These are phyloP conservation scores for Ctenicera cuprea DNA, from an alignment of 2,888 invertebrate genomes.

Conservation along the genomic window DNA sequence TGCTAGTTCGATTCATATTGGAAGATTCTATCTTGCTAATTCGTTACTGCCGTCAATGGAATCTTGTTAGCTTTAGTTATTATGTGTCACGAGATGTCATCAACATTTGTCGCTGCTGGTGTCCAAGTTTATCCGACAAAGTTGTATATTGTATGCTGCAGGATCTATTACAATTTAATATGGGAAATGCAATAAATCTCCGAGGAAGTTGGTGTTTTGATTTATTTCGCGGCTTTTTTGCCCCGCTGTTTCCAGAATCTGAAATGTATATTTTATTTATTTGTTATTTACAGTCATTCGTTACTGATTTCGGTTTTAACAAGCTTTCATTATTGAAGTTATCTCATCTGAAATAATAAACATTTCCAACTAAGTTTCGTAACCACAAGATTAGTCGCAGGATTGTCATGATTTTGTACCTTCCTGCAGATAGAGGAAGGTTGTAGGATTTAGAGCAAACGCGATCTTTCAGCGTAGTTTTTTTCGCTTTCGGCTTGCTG, in stretches of 20 bases:
- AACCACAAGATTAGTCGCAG: no score
- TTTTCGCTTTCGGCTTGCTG: no score
- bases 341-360: no score
- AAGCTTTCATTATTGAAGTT: no score
- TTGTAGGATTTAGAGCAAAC: no score
- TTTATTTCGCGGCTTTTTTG: constrained; percentile 17
- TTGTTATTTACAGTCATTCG: no score
- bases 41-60: constrained; percentile 26
- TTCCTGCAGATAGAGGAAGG: no score
- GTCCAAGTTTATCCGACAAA: constrained; percentile 27
- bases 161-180: constrained; percentile 39
- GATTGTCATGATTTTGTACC: no score
- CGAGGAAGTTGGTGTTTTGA: constrained; percentile 14
- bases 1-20: constrained; percentile 20
- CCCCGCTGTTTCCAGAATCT: neutral
- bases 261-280: neutral
- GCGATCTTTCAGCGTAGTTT: no score
- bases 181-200: constrained; percentile 10
- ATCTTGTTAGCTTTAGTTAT: constrained; percentile 33
- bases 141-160: neutral
- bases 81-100: constrained; percentile 37
- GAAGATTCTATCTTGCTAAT: constrained; percentile 35
- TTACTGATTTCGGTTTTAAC: no score
- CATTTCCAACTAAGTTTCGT: no score
- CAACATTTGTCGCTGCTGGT: constrained; percentile 37